Evolutionary conservation across 2,113 vertebrate species (phyloP).

Genomic region (Callospermophilus lateralis): DNA sequence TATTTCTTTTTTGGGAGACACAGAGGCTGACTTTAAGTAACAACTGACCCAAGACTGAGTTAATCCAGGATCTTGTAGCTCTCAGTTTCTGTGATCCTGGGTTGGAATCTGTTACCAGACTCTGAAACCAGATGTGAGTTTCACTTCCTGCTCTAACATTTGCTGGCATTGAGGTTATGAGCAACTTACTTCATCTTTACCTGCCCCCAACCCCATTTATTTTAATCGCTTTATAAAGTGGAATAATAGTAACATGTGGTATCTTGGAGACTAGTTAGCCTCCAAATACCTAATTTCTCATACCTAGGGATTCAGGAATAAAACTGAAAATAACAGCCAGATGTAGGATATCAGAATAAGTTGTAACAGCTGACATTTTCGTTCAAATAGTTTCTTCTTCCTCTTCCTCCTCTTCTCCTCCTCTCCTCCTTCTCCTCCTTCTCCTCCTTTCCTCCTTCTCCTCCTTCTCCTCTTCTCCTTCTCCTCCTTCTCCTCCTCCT

Average conservation of each 20-base stretch:
- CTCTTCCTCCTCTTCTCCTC: no score
- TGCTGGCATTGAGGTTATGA: background rate
- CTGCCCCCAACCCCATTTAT: background rate
- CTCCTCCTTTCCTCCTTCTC: no score
- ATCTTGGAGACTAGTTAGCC: background rate
- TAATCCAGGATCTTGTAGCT: background rate
- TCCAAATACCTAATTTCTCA: background rate
- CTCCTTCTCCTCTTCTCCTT: no score
- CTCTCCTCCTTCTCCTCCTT: no score
- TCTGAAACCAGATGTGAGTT: background rate
- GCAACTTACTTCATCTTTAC: background rate
- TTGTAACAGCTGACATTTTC: constrained; percentile 4
- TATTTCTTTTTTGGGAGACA: background rate
- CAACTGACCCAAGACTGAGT: background rate
- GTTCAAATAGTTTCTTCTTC: background rate
- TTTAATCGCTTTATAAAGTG: background rate
- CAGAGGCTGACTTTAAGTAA: background rate
- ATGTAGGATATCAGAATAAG: background rate
- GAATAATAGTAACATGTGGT: background rate
- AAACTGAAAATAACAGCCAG: background rate
- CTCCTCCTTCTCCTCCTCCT: no score
- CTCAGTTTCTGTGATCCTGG: constrained; percentile 37
- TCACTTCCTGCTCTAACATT: background rate
- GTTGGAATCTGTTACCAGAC: background rate
- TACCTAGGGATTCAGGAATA: background rate